These are phyloP conservation scores for Ptilonorhynchus violaceus DNA, from an alignment of 2,113 vertebrate genomes.

Conservation along the genomic window DNA sequence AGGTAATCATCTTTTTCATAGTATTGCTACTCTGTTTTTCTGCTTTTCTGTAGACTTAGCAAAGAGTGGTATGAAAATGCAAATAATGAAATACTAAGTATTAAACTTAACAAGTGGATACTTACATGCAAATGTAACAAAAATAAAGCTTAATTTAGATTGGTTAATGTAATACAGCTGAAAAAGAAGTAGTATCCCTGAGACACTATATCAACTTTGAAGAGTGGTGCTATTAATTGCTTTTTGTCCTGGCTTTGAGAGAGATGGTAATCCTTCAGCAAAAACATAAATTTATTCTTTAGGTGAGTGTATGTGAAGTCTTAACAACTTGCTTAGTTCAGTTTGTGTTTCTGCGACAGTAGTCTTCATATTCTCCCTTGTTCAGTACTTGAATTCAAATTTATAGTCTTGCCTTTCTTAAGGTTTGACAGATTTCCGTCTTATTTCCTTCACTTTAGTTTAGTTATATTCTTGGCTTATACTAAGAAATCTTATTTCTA, in stretches of 20 bases:
- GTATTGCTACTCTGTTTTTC: background rate
- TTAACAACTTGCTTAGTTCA: background rate
- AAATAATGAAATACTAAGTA: background rate
- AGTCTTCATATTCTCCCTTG: background rate
- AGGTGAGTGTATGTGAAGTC: background rate
- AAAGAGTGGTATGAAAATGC: no score
- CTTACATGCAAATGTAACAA: background rate
- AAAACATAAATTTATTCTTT: background rate
- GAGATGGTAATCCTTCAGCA: background rate
- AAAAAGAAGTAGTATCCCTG: background rate
- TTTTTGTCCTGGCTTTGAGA: background rate
- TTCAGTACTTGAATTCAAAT: background rate
- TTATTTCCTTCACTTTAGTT: background rate
- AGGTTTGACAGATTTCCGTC: background rate
- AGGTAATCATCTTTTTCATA: slow-evolving; percentile 71
- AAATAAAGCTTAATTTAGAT: background rate
- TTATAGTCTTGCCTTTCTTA: background rate
- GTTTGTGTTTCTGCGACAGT: background rate
- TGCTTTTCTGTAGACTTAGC: background rate
- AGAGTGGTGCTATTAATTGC: background rate
- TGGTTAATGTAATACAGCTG: background rate
- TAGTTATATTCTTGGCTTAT: background rate
- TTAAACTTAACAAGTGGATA: background rate
- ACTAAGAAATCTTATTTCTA: background rate
- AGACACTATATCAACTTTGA: background rate